Percentiles rank a stretch among this genome's conserved stretches.
These are phyloP conservation scores for Drosophila pseudotakahashii DNA, from an alignment of 2,888 invertebrate species.

Conservation along the genomic window DNA sequence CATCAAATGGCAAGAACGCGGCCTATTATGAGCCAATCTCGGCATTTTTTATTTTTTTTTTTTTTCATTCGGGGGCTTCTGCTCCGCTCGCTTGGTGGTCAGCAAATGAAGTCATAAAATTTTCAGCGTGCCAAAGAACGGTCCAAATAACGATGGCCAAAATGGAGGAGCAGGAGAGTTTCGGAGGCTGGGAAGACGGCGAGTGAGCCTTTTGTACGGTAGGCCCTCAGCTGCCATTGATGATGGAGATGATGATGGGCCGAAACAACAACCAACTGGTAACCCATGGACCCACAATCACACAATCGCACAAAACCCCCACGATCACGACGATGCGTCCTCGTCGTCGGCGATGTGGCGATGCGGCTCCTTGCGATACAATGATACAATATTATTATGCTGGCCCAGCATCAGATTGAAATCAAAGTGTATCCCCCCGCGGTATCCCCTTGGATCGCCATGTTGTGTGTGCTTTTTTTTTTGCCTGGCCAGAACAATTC, in stretches of 20 bases:
- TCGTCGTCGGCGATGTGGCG: conserved; percentile 58
- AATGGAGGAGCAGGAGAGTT: conserved; percentile 12
- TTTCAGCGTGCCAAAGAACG: conserved; percentile 76
- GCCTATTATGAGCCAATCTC: conserved; percentile 71
- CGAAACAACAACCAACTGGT: conserved; percentile 18
- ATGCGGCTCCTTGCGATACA: conserved; percentile 67
- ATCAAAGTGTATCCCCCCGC: conserved; percentile 60
- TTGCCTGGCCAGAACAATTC: conserved; percentile 66
- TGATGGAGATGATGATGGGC: conserved; percentile 76
- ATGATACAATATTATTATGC: conserved; percentile 79
- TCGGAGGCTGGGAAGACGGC: conserved; percentile 16
- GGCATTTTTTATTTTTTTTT: conserved; percentile 33
- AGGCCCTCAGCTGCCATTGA: conserved; percentile 75
- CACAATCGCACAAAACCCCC: conserved; percentile 46
- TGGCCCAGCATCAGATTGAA: conserved; percentile 73
- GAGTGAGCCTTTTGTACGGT: conserved; percentile 63
- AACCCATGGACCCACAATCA: conserved; percentile 36
- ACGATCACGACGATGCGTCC: conserved; percentile 43
- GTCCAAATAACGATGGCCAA: conserved; percentile 30
- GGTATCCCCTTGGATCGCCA: background rate
- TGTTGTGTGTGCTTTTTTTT: conserved; percentile 17
- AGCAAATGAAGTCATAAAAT: conserved; percentile 80
- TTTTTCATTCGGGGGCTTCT: conserved; percentile 37
- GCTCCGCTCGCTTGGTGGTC: conserved; percentile 70
- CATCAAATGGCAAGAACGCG: conserved; percentile 36